These are phyloP conservation scores for Drosophila nasuta DNA, from an alignment of 1,140 invertebrate genomes.

Conservation along the genomic window DNA sequence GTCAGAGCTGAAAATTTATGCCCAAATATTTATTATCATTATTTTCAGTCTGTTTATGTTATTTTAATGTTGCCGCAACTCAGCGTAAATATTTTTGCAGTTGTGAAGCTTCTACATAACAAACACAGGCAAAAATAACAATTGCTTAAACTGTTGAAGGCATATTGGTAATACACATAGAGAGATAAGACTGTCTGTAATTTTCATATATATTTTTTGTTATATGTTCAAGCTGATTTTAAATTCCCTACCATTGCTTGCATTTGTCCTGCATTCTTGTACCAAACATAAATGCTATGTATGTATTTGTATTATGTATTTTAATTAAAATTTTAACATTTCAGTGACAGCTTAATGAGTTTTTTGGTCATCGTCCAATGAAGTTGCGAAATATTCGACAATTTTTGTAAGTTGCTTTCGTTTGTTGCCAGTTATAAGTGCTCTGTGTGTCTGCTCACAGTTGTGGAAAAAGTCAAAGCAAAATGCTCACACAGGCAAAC, in stretches of 20 bases:
- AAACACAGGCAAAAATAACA: conserved; percentile 51
- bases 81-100: conserved; percentile 72
- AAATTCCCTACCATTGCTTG: background rate
- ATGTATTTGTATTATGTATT: conserved; percentile 67
- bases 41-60: conserved; percentile 74
- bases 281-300: conserved; percentile 54
- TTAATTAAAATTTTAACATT: conserved; percentile 80
- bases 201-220: conserved; percentile 12
- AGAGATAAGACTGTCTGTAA: conserved; percentile 2
- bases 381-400: conserved; percentile 44
- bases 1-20: conserved; percentile 50
- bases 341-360: conserved; percentile 78
- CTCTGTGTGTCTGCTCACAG: conserved; percentile 19
- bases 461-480: conserved; percentile 52
- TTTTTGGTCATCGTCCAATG: conserved; percentile 43
- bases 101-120: conserved; percentile 26
- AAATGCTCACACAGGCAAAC: conserved; percentile 46
- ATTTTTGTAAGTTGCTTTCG: conserved; percentile 61
- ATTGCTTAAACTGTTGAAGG: conserved; percentile 40
- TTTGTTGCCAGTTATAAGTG: background rate
- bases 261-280: conserved; percentile 56
- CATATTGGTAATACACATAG: conserved; percentile 22
- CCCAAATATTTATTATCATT: conserved; percentile 70
- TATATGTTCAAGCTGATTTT: background rate
- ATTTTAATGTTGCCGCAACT: conserved; percentile 70